Evolutionary conservation across 2,797 vertebrate genomes (phyloP).

Genomic region (Poecilia wingei): DNA sequence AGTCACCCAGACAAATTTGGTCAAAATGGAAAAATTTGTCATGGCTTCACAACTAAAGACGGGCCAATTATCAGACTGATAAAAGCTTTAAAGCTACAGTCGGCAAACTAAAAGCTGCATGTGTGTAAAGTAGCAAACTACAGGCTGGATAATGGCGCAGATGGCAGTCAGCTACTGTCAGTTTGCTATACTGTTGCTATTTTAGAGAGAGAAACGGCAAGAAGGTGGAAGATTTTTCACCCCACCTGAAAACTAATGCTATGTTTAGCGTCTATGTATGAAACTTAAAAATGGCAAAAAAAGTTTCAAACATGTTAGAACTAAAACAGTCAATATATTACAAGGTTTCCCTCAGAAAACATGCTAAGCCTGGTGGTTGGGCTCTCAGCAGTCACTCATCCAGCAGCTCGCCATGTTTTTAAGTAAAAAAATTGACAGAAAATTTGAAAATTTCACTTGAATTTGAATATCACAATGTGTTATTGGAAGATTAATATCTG

Average conservation of each 20-base stretch:
- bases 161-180: background rate
- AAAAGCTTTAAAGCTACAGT: background rate
- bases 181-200: background rate
- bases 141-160: background rate
- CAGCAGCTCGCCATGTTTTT: no score
- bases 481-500: no score
- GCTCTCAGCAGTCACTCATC: no score
- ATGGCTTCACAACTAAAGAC: background rate
- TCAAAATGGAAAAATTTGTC: background rate
- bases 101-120: background rate
- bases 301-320: background rate
- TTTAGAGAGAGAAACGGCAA: background rate
- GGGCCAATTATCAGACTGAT: background rate
- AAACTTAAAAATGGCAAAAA: background rate
- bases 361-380: no score
- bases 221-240: background rate
- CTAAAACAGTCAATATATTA: background rate
- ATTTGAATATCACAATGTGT: no score
- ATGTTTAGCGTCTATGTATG: background rate
- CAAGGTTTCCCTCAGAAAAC: no score
- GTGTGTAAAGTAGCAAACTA: background rate
- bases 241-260: background rate
- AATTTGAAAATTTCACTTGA: no score
- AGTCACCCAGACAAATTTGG: background rate
- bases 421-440: no score